Conservation (phyloP, 2,888 invertebrate genomes). For the Anoncus sp. region DNA sequence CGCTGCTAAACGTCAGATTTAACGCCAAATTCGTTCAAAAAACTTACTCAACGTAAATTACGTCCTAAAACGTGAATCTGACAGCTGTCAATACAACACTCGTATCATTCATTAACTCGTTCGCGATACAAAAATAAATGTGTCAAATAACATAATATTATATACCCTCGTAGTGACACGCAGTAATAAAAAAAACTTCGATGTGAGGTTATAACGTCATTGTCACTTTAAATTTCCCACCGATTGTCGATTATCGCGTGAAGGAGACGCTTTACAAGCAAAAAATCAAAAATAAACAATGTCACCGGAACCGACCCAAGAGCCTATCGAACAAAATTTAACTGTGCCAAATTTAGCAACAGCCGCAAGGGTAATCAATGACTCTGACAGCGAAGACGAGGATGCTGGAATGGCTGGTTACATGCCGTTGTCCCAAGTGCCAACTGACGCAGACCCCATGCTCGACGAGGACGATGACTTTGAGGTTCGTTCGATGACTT, state of each 20-base stretch:
- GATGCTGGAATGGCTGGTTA: slow-evolving; percentile 75
- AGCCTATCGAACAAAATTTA: slow-evolving; percentile 76
- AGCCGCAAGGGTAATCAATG: slow-evolving; percentile 69
- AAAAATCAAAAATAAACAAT: slow-evolving; percentile 66
- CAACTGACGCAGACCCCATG: slow-evolving; percentile 76
- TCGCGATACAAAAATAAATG: too few species aligned
- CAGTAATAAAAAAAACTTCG: neutral
- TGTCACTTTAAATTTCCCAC: neutral
- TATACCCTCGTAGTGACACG: too few species aligned
- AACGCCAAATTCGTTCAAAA: neutral
- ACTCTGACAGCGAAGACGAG: slow-evolving; percentile 79
- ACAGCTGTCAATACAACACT: neutral
- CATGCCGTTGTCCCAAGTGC: slow-evolving; percentile 76
- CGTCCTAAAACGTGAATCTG: neutral
- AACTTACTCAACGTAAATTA: neutral
- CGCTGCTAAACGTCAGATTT: too few species aligned
- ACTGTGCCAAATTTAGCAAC: slow-evolving; percentile 70
- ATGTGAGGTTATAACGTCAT: slow-evolving; percentile 12
- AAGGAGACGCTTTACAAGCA: neutral
- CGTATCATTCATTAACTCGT: too few species aligned
- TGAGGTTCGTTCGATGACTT: slow-evolving; percentile 37
- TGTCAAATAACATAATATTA: neutral
- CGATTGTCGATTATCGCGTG: neutral
- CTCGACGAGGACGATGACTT: slow-evolving; percentile 75
- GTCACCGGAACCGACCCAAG: slow-evolving; percentile 80